phyloP scores from a whole-genome alignment of 2,888 invertebrate genomes.

The Andrena trimmerana region DNA sequence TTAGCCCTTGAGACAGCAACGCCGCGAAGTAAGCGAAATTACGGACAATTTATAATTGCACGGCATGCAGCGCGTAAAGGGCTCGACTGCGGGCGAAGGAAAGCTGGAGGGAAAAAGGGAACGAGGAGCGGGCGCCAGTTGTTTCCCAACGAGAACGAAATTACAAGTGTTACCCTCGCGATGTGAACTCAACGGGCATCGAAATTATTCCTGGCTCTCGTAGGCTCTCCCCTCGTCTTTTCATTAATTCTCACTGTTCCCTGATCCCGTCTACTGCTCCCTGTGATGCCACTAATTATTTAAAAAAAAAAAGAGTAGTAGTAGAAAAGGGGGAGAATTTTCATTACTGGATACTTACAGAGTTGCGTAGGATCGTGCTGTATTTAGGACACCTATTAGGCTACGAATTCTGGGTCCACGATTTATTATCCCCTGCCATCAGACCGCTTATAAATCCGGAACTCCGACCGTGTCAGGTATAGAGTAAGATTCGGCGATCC shows the following conservation, averaged over 20 bases:
- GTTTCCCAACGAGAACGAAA: conserved; percentile 73
- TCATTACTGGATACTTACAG: not conserved
- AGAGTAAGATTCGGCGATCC: not conserved
- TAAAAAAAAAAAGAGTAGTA: not conserved
- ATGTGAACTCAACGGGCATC: conserved; percentile 65
- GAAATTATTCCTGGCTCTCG: conserved; percentile 67
- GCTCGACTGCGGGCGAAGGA: conserved; percentile 24
- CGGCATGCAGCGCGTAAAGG: conserved; percentile 22
- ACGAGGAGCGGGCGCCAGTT: conserved; percentile 59
- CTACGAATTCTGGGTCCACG: not conserved
- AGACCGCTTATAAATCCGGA: not conserved
- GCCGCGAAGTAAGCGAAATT: conserved; percentile 65
- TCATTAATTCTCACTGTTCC: conserved; percentile 62
- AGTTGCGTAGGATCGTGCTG: not conserved
- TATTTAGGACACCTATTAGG: conserved; percentile 21
- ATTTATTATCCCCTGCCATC: not conserved
- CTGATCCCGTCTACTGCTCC: conserved; percentile 41
- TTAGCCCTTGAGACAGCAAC: conserved; percentile 44
- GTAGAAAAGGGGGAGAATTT: not conserved
- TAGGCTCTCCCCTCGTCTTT: conserved; percentile 56
- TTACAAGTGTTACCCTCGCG: conserved; percentile 72
- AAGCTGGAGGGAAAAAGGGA: conserved; percentile 25
- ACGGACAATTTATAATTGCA: conserved; percentile 75
- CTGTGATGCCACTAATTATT: conserved; percentile 54
- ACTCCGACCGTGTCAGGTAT: not conserved